Evolutionary conservation across 2,113 vertebrate genomes (phyloP), one percentile per base, ranked within the genome.

Genomic region (Pterocles gutturalis): DNA sequence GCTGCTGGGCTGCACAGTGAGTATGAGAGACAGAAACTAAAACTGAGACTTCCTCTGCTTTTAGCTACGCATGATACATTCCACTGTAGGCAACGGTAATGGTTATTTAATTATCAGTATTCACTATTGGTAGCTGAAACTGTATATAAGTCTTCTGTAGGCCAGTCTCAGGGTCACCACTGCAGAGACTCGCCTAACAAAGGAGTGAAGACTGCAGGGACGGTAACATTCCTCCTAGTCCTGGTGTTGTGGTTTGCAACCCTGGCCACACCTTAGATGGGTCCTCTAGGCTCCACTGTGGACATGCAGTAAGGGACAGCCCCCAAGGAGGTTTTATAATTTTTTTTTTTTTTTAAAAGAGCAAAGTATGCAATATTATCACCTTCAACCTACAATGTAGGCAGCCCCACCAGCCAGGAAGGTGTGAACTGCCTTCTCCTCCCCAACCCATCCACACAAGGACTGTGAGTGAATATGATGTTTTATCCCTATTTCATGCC

Each of bases 171-270:
- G 0, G 0, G 13, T 29, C 45, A 60, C 16, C 66, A 51, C n/a
- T 2, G 0, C 14, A 46, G 61, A 33, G 43, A 75, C n/a, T 53
- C 8, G 2, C 28, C 4, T 65, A 55, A 25, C 14, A 2, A 34
- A 69, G 36, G 38, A 66, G 20, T n/a, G 33, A 76, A 61, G 33
- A 31, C 58, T 54, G 38, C 49, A 77, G 53, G 69, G 49, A 70
- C 9, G 15, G 54, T 21, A 82, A 26, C 43, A 11, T 5, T 58
- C 41, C 26, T 75, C 31, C 57, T 48, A 66, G 25, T 21, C 29
- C 45, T 80, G 2, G 0, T 10, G 25, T 17, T 49, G 33, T 38
- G 41, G 10, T 43, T 81, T 76, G 28, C 54, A 70, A 11, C 31
- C 31, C 18, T 13, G 34, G 14, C 21, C 45, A 28, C 5, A 38